Base-by-base conservation (phyloP, 2,113 vertebrate genomes). In the Carassius auratus region DNA sequence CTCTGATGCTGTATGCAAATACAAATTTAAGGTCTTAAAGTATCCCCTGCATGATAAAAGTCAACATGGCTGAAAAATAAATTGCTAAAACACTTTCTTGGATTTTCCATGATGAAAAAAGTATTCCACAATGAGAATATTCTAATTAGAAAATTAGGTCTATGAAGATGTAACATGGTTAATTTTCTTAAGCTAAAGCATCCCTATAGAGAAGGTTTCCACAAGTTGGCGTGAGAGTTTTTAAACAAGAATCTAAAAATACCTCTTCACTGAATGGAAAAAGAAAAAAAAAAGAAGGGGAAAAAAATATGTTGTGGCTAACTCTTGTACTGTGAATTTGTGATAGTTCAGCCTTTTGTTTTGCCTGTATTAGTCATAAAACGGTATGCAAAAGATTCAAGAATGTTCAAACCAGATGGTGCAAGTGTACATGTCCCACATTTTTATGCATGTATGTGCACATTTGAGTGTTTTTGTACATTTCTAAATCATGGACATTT, bases 381-480 rank as follows among this genome's bases (percentile, higher is more conserved):
- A n/a, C 69, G 66, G 52, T 10, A 83, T 55, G 30, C 33, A 62
- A 61, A 21, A 23, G 52, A 76, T 87, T 69, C 69, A 5, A 75
- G 3, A 76, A 71, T 59, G 76, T 73, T 68, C 10, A 85, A 57
- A 61, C 77, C 50, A 57, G 64, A n/a, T 30, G 48, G 38, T 81
- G 59, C 59, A 69, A 45, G n/a, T 64, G 55, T 17, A 62, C 69
- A 69, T 69, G 55, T 84, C 85, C 85, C 69, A 87, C 75, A 38
- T 88, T 92, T 92, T 93, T 92, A 91, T 85, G 90, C 93, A 93
- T 92, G 92, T 88, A 26, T 26, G 85, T 88, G 85, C 91, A 93
- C 89, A 92, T 89, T 85, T 83, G 19, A 55, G 2, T 30, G 45
- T 85, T 94, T 92, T 93, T 93, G 91, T 93, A 93, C 84, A 69